Conservation (phyloP, 2,113 vertebrate genomes). For the Regulus satrapa region DNA sequence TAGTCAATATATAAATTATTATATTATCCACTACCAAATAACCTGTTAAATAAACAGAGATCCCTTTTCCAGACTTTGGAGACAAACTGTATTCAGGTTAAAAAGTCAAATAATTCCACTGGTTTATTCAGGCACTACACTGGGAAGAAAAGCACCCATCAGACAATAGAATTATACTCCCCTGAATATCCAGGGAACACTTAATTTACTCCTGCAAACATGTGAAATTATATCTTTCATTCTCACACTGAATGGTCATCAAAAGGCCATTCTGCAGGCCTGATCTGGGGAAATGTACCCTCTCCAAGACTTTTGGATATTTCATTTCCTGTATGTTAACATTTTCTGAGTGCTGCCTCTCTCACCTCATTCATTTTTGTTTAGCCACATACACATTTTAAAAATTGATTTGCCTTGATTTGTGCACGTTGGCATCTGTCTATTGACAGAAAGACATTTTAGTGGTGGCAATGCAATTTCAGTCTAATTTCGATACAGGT, state of each 20-base stretch:
- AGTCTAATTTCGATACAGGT: not conserved
- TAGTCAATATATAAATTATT: not conserved
- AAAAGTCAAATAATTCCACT: not conserved
- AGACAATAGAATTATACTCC: not conserved
- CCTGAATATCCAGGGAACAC: not conserved
- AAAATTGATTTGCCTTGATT: not conserved
- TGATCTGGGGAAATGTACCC: not conserved
- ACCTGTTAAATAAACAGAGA: not conserved
- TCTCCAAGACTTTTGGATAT: not conserved
- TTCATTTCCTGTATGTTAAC: not conserved
- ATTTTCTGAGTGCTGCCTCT: not conserved
- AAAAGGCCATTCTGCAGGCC: not conserved
- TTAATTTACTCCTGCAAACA: not conserved
- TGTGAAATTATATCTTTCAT: not conserved
- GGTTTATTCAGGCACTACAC: not conserved
- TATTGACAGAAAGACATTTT: not conserved
- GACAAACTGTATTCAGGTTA: not conserved
- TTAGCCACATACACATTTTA: not conserved
- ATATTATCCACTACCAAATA: not conserved
- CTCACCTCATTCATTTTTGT: not conserved
- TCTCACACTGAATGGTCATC: not conserved
- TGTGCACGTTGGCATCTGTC: not conserved
- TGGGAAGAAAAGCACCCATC: not conserved
- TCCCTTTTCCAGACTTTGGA: not conserved
- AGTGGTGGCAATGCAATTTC: not conserved